Base-by-base conservation (phyloP, 2,797 vertebrate genomes). In the Sebastes hopkinsi region DNA sequence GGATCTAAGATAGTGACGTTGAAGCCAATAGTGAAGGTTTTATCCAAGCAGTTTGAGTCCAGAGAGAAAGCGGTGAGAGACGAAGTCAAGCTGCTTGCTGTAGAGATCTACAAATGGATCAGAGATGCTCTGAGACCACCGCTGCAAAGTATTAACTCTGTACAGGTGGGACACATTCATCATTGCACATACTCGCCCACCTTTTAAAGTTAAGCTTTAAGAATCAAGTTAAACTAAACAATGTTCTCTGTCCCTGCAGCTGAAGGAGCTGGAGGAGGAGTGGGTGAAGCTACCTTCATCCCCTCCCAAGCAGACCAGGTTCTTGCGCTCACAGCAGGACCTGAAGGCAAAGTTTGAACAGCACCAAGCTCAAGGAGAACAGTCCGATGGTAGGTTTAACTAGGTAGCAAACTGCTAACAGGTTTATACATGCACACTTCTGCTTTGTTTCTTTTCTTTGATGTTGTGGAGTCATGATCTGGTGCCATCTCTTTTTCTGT, bases 211-310 rank as follows among this genome's bases (percentile, higher is more conserved):
- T 67, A 18, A 13, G 10, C 12, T 69, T 60, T 34, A 18, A 70
- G 7, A 22, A 30, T 75, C 1, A 56, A 14, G 50, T 8, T 20
- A 3, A 59, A 30, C 25, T 52, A 6, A 83, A 32, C 8, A 0
- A 13, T 50, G 67, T 78, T 83, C 32, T 81, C 4, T 71, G 29
- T 42, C 75, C 62, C 68, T 91, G 0, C 79, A 99, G 98, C 92
- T 99, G 68, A 99, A 99, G 93, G 98, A 99, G 68, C 89, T 99
- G 73, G 98, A 99, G 92, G 99, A 99, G 91, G 99, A 99, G 88
- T 99, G 98, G 98, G 95, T 97, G 62, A 99, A 98, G 95, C 87
- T 99, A 56, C 96, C 98, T 16, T 84, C 95, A 1, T 83, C 95
- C 36, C 94, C 95, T 80, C 96, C 99, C 55, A 99, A 97, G 84